A percentile compares a stretch with the other conserved stretches of the same genome.
Evolutionary conservation across 2,888 invertebrate species (phyloP).

Genomic region (Labia minor): DNA sequence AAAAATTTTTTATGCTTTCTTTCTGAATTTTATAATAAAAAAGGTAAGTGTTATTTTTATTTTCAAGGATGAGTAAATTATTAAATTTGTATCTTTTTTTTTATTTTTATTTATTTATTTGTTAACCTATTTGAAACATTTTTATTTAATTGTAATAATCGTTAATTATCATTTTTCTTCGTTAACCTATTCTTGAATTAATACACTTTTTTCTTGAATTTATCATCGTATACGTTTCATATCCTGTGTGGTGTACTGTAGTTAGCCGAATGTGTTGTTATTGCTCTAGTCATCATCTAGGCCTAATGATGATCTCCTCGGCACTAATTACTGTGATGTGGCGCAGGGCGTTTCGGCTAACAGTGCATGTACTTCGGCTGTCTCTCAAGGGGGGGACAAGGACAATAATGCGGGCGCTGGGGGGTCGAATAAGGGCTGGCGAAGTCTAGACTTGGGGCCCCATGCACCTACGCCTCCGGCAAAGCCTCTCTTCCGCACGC

Average conservation of each 20-base stretch:
- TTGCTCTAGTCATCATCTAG: neutral
- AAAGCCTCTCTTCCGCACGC: slow-evolving; percentile 47
- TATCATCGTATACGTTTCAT: too few relatives aligned
- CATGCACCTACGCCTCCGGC: slow-evolving; percentile 35
- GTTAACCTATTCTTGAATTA: too few relatives aligned
- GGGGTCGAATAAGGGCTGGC: slow-evolving; percentile 39
- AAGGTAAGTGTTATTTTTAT: too few relatives aligned
- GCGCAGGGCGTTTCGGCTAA: neutral
- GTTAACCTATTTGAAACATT: too few relatives aligned
- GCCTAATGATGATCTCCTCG: neutral
- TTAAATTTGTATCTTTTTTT: too few relatives aligned
- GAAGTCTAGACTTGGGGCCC: slow-evolving; percentile 44
- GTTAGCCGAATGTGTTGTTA: neutral
- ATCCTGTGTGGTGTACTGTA: neutral
- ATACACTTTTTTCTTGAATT: too few relatives aligned
- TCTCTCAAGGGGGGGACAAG: slow-evolving; percentile 4
- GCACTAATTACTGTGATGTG: neutral
- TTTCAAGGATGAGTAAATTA: too few relatives aligned
- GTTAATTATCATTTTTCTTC: too few relatives aligned
- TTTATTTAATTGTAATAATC: too few relatives aligned
- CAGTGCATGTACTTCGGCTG: neutral
- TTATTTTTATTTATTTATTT: slow-evolving; percentile 16
- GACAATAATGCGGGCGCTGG: slow-evolving; percentile 23
- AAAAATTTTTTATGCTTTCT: too few relatives aligned
- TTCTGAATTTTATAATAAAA: too few relatives aligned